phyloP scores from a whole-genome alignment of 2,888 invertebrate species.

The Eupelmus urozonus region DNA sequence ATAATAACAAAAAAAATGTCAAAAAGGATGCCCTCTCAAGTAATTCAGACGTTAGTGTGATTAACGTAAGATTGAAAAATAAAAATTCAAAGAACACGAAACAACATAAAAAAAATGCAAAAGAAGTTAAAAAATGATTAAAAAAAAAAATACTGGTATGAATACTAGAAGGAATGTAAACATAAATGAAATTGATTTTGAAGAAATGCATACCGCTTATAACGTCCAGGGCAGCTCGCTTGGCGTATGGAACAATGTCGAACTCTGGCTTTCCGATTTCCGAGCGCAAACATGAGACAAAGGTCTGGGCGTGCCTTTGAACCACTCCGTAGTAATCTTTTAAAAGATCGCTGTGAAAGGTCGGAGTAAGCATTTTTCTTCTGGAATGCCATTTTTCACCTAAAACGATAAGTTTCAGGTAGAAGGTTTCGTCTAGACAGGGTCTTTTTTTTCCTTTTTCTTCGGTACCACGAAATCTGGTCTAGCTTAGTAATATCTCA shows the following conservation, averaged over 20 bases:
- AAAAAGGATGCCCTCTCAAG: too few species aligned
- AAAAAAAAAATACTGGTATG: too few species aligned
- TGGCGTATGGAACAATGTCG: conserved; percentile 72
- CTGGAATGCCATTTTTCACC: conserved; percentile 71
- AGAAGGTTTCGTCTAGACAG: background rate
- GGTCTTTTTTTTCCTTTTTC: background rate
- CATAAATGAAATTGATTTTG: too few species aligned
- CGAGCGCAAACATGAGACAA: conserved; percentile 68
- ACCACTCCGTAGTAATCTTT: conserved; percentile 69
- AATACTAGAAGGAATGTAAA: too few species aligned
- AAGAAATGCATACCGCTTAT: conserved; percentile 69
- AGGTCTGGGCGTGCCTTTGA: conserved; percentile 65
- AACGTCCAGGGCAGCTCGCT: conserved; percentile 74
- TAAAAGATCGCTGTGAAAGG: conserved; percentile 72
- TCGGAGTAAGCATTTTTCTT: conserved; percentile 74
- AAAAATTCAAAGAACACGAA: too few species aligned
- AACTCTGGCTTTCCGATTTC: conserved; percentile 70
- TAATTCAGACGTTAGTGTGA: too few species aligned
- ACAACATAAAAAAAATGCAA: too few species aligned
- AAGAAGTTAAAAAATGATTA: too few species aligned
- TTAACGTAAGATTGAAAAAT: too few species aligned
- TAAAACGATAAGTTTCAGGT: conserved; percentile 58
- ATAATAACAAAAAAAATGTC: too few species aligned
- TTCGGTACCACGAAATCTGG: background rate
- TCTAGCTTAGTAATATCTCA: background rate